Base-by-base conservation (phyloP, 2,888 invertebrate species). In the Thecophora atra region DNA sequence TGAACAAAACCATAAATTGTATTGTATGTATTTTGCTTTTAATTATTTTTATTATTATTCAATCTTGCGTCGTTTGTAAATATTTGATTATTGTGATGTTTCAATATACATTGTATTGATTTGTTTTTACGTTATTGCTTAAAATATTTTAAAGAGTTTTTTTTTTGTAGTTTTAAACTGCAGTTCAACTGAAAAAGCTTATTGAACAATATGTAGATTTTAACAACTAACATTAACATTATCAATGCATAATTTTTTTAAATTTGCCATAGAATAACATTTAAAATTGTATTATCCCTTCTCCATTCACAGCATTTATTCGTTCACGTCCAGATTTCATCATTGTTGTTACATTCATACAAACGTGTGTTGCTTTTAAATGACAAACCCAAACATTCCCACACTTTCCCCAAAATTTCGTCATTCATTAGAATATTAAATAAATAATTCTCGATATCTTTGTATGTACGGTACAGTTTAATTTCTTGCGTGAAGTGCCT, bases 401-500 rank as follows among this genome's bases (percentile, higher is more conserved):
- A 19, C 8, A 7, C n/a, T 28, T 30, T 13, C 28, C 37, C n/a
- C 15, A 17, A 11, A 17, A n/a, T 19, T n/a, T 3, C 6, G 13
- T 13, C 21, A 58, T 26, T 15, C 1, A 17, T n/a, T 15, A 8
- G 5, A 6, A 37, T 37, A 37, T 37, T 47, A 15, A 1, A n/a
- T 47, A 47, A 47, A n/a, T 47, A 3, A 8, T 47, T 47, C 19
- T 24, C 37, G 11, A 37, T 21, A n/a, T 58, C 28, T 69, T 47
- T 28, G 6, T 44, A 24, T 24, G 6, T 28, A 52, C 37, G 13
- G n/a, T 21, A 21, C 42, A 64, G 11, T 58, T 28, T 52, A 42
- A 58, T 68, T 63, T 70, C 66, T 71, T 67, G 74, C n/a, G n/a
- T 69, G 72, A 74, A 74, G 72, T 74, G 72, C 74, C 74, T 74